Evolutionary conservation across 2,797 vertebrate genomes (phyloP).

Genomic region (Lagodon rhomboides): DNA sequence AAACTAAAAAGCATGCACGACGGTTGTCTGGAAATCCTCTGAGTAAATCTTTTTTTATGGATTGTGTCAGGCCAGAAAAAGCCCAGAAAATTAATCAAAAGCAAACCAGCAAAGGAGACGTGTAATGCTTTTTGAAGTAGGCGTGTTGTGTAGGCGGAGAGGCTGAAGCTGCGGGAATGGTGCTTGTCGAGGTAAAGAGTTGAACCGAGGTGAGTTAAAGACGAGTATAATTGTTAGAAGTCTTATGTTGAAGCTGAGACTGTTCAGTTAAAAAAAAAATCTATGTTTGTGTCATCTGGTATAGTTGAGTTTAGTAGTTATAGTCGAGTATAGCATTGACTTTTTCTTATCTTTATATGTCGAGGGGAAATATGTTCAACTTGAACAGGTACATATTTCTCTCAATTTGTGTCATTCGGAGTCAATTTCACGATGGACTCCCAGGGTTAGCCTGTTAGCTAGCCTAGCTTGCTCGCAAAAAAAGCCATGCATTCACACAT

Average conservation of each 20-base stretch:
- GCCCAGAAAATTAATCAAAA: not conserved
- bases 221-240: not conserved
- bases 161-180: not conserved
- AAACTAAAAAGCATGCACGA: not conserved
- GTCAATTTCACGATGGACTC: not conserved
- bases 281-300: no score
- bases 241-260: not conserved
- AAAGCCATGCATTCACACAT: no score
- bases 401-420: not conserved
- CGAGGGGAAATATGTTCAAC: no score
- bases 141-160: no score
- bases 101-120: no score
- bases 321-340: no score
- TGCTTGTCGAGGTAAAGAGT: not conserved
- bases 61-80: not conserved
- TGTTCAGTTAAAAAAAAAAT: no score
- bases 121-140: no score
- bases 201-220: not conserved
- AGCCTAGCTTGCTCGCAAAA: no score
- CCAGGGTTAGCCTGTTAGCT: no score
- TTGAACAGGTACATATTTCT: not conserved
- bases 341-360: no score
- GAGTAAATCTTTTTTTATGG: conserved; percentile 2
- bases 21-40: not conserved
- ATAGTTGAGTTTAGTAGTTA: no score